phyloP scores from a whole-genome alignment of 2,113 vertebrate species.

The Ia io region DNA sequence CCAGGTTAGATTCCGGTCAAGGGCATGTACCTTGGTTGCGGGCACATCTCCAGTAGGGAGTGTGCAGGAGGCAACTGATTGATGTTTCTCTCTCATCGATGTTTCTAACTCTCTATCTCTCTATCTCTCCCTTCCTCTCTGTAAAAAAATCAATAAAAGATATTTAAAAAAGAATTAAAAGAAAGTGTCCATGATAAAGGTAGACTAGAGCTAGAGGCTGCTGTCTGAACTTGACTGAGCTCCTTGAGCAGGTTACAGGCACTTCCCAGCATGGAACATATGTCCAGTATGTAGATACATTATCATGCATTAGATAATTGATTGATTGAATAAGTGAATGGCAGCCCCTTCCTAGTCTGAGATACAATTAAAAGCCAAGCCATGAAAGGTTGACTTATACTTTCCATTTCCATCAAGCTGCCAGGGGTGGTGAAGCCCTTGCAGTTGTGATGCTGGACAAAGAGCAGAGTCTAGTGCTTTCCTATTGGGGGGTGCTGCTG shows the following conservation, averaged over 20 bases:
- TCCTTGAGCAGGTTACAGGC: background rate
- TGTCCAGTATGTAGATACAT: fast-evolving
- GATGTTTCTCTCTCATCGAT: too few species aligned
- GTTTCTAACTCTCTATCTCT: too few species aligned
- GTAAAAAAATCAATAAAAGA: too few species aligned
- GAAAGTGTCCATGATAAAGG: background rate
- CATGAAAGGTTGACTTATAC: background rate
- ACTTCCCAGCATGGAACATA: background rate
- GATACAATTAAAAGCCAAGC: background rate
- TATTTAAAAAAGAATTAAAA: background rate
- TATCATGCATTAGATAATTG: background rate
- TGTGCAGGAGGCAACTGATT: too few species aligned
- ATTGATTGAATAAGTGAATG: background rate
- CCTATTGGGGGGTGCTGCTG: too few species aligned
- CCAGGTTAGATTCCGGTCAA: too few species aligned
- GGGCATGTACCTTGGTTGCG: too few species aligned
- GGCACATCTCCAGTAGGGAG: too few species aligned
- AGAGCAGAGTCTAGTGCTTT: background rate
- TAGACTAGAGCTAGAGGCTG: background rate
- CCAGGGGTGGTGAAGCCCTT: background rate
- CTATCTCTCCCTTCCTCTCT: too few species aligned
- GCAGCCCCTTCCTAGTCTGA: background rate
- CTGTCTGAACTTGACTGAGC: background rate
- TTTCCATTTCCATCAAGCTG: background rate
- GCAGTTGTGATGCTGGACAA: background rate